Base-by-base conservation (phyloP, 2,797 vertebrate species). In the Lutjanus campechanus region DNA sequence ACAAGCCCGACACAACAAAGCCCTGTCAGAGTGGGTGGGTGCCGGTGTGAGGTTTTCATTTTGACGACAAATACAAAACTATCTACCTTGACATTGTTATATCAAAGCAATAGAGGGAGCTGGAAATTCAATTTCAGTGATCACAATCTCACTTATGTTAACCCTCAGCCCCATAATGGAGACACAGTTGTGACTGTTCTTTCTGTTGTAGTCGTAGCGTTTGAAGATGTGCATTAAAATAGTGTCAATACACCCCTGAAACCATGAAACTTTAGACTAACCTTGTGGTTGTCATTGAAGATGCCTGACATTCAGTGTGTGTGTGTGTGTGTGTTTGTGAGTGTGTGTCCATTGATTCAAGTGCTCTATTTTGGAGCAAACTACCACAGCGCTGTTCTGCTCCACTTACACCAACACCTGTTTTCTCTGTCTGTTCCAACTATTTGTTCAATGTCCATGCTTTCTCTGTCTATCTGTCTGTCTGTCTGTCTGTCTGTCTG, bases 341-440 rank as follows among this genome's bases (percentile, higher is more conserved):
- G 76, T 71, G 62, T 73, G 65, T 60, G 17, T 69, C 54, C 73
- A 81, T 79, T 76, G 71, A 84, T 69, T 83, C 76, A 72, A 76
- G 47, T 71, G 89, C 85, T 88, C 79, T 89, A 83, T 85, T 89
- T 85, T 76, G 47, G 81, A 85, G 67, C 65, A 59, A 77, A 86
- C 88, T 75, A 84, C 66, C 81, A 63, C 79, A 76, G 86, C 29
- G 59, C 62, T 83, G 77, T 79, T 86, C 92, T 76, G 92, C 91
- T 93, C 92, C 87, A 90, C 84, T 89, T 91, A 68, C 58, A 84
- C 66, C 74, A 82, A 84, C 89, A 93, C 90, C 93, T 93, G 85
- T 89, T 92, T 87, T 73, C 65, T 64, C 58, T 75, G 66, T 78
- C 70, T 86, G 64, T 85, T 89, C 80, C 60, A 73, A 80, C 79